Evolutionary conservation across 2,888 invertebrate genomes (phyloP).

Genomic region (Eupithecia pulchellata): DNA sequence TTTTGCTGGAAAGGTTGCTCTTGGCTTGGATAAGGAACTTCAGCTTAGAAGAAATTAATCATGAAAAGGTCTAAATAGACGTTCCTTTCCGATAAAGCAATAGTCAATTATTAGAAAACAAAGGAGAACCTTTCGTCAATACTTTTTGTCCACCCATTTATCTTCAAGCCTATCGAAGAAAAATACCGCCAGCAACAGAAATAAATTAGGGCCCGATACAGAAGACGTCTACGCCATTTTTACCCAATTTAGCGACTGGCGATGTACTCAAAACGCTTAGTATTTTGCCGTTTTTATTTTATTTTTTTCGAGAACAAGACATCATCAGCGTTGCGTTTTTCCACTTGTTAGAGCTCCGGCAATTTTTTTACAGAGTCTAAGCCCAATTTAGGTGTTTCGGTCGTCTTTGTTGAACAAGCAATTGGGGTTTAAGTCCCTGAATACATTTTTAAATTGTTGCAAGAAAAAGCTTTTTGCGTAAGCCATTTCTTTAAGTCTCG

Average conservation of each 20-base stretch:
- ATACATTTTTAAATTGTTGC: background rate
- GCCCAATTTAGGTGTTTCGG: conserved; percentile 16
- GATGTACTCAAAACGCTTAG: conserved; percentile 22
- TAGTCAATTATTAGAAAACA: conserved; percentile 1
- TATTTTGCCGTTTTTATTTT: conserved; percentile 16
- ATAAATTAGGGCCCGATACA: conserved; percentile 17
- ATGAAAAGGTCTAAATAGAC: background rate
- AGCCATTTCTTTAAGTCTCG: background rate
- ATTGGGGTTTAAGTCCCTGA: background rate
- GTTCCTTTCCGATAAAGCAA: background rate
- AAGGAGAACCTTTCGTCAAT: background rate
- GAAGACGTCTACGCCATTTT: background rate
- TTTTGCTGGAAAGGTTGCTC: conserved; percentile 3
- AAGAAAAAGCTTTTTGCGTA: background rate
- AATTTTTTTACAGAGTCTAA: conserved; percentile 19
- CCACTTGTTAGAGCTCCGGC: conserved; percentile 16
- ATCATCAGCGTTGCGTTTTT: conserved; percentile 23
- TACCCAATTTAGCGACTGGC: conserved; percentile 1
- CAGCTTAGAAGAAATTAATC: background rate
- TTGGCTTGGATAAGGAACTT: background rate
- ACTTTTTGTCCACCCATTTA: conserved; percentile 5
- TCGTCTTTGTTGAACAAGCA: conserved; percentile 6
- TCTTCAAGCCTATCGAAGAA: conserved; percentile 17
- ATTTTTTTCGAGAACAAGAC: conserved; percentile 28
- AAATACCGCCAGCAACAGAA: conserved; percentile 12